Conservation (phyloP, 2,888 invertebrate species). For the Drosophila stalkeri region DNA sequence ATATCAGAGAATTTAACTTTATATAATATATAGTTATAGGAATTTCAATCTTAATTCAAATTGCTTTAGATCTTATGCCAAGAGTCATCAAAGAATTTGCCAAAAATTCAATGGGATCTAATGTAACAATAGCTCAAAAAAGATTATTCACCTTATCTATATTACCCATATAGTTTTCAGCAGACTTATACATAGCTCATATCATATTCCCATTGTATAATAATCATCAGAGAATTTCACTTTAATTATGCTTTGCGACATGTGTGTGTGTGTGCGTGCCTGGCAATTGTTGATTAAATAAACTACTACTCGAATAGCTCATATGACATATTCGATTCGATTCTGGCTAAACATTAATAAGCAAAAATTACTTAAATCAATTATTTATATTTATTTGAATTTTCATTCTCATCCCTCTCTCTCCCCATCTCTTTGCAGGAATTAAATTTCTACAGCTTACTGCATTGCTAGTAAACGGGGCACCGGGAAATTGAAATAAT, state of each 20-base stretch:
- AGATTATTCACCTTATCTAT: not conserved
- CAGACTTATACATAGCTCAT: not conserved
- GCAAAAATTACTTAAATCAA: conserved; percentile 1
- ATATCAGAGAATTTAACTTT: no score
- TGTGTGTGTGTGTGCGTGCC: not conserved
- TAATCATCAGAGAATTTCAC: not conserved
- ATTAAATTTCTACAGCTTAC: conserved; percentile 73
- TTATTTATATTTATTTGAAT: conserved; percentile 20
- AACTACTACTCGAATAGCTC: conserved; percentile 2
- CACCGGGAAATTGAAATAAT: conserved; percentile 52
- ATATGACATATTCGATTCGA: not conserved
- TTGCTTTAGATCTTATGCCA: not conserved
- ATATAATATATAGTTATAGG: no score
- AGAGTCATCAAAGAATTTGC: not conserved
- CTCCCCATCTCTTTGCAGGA: conserved; percentile 55
- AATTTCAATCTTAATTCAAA: no score
- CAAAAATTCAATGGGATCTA: no score
- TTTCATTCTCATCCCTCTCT: not conserved
- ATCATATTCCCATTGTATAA: not conserved
- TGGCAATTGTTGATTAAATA: conserved; percentile 3
- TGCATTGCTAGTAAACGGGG: conserved; percentile 64
- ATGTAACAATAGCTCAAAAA: not conserved
- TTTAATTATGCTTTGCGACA: not conserved
- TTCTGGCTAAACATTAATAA: conserved; percentile 14
- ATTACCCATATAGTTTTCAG: not conserved